A percentile compares a stretch with the other conserved stretches of the same genome.
phyloP scores from a whole-genome alignment of 2,113 vertebrate species.

The Dasyornis broadbenti region DNA sequence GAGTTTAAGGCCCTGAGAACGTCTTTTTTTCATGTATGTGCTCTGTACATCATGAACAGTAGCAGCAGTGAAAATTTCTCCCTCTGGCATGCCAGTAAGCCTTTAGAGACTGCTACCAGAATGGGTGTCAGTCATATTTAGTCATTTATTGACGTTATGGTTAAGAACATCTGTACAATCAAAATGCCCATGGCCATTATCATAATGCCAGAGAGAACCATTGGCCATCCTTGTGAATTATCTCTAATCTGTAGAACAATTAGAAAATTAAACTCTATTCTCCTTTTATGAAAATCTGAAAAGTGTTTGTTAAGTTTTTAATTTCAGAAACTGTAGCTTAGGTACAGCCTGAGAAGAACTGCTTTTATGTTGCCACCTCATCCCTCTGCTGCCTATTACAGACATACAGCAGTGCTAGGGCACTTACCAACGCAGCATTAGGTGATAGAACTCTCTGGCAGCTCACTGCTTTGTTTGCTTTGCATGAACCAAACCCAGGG shows the following conservation, averaged over 20 bases:
- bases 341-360: not conserved
- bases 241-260: not conserved
- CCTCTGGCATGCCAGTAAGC: not conserved
- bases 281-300: not conserved
- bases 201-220: not conserved
- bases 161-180: not conserved
- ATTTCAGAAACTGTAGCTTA: not conserved
- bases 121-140: not conserved
- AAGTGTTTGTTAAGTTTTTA: not conserved
- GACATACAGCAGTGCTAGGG: accelerated
- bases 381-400: accelerated
- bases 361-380: not conserved
- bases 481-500: not conserved
- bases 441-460: not conserved
- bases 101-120: not conserved
- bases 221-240: not conserved
- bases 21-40: not conserved
- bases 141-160: not conserved
- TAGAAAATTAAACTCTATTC: not conserved
- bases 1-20: not conserved
- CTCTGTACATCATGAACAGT: not conserved
- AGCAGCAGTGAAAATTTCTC: not conserved
- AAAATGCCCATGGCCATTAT: not conserved
- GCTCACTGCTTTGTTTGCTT: not conserved
- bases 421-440: accelerated